A percentile compares a stretch with the other conserved stretches of the same genome.
Evolutionary conservation across 2,888 invertebrate species (phyloP).

Genomic region (Philereme vetulata): DNA sequence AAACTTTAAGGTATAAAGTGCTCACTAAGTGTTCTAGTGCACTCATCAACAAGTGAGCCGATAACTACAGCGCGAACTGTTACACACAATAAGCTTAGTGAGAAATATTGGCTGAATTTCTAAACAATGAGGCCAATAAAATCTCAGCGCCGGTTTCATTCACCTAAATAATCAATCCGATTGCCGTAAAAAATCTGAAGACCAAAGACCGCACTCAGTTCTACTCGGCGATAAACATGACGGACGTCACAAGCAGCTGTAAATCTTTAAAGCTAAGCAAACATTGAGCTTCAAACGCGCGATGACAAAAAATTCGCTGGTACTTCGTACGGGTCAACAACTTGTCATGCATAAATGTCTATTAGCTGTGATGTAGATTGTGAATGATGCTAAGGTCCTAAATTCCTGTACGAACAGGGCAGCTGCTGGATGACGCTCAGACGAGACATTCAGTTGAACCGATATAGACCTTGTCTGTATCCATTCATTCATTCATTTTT

Average conservation of each 20-base stretch:
- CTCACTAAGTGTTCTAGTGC: not conserved
- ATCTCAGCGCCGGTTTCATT: not conserved
- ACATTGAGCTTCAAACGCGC: not conserved
- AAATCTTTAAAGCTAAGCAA: not conserved
- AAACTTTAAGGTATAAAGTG: not conserved
- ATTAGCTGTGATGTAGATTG: no score
- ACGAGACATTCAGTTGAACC: no score
- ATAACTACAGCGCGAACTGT: not conserved
- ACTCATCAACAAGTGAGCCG: not conserved
- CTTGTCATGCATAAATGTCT: not conserved
- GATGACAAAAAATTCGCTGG: slow-evolving; percentile 1
- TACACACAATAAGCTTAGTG: not conserved
- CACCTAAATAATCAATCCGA: not conserved
- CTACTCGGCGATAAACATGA: not conserved
- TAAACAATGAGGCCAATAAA: not conserved
- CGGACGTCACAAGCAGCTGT: not conserved
- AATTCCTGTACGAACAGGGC: no score
- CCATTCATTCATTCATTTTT: no score
- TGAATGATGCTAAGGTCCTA: no score
- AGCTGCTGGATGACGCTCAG: no score
- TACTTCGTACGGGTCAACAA: not conserved
- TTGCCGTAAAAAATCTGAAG: not conserved
- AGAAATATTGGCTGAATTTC: not conserved
- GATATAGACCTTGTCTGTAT: no score
- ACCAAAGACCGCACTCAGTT: not conserved